Conservation (phyloP, 2,113 vertebrate genomes). For the Riparia riparia region DNA sequence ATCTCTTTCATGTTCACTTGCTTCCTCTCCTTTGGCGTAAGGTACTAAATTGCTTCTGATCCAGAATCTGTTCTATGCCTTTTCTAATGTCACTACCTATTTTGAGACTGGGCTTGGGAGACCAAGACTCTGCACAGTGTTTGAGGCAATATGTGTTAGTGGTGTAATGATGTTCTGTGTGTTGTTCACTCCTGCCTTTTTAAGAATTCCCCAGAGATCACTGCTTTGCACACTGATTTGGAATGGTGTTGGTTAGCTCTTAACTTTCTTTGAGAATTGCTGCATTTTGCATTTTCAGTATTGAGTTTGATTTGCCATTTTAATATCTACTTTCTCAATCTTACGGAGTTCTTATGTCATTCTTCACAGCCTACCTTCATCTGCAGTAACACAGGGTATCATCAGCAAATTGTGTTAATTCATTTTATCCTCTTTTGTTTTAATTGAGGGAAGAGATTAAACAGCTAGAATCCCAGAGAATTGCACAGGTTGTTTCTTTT, state of each 20-base stretch:
- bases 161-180: background rate
- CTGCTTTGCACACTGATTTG: background rate
- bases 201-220: background rate
- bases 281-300: background rate
- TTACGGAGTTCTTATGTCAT: background rate
- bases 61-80: background rate
- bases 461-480: background rate
- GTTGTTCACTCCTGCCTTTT: background rate
- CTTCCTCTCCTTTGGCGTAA: background rate
- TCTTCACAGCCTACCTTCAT: background rate
- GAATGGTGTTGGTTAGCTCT: background rate
- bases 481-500: background rate
- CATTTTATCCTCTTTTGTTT: background rate
- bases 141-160: fast-evolving
- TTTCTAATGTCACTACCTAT: background rate
- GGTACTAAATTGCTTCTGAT: background rate
- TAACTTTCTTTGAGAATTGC: background rate
- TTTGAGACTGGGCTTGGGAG: background rate
- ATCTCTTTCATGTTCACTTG: background rate
- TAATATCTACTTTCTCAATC: background rate
- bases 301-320: background rate
- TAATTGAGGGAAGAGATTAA: background rate
- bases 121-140: background rate
- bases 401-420: background rate
- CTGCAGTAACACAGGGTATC: background rate